Evolutionary conservation across 2,113 vertebrate species (phyloP).

Genomic region (Eolophus roseicapilla): DNA sequence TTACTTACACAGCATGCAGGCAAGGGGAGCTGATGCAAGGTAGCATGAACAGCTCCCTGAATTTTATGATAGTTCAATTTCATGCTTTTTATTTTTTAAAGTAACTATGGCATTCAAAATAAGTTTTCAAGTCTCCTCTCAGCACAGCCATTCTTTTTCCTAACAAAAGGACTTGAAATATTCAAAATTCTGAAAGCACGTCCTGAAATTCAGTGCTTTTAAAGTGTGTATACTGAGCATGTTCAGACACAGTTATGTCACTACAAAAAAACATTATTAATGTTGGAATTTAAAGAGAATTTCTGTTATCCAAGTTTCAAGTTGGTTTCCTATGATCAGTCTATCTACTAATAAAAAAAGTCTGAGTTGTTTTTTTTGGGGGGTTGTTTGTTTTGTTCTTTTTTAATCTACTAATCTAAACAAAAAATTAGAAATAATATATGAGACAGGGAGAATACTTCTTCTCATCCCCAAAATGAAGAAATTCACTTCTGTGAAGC

Average conservation of each 20-base stretch:
- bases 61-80: background rate
- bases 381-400: background rate
- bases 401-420: background rate
- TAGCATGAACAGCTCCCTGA: background rate
- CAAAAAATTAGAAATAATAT: background rate
- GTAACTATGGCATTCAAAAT: background rate
- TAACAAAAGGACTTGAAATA: background rate
- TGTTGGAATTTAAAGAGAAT: background rate
- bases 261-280: background rate
- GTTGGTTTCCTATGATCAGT: background rate
- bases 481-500: background rate
- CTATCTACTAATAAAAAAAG: background rate
- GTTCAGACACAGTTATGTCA: background rate
- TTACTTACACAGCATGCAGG: background rate
- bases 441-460: background rate
- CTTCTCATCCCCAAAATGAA: background rate
- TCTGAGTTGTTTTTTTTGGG: rapidly evolving
- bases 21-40: background rate
- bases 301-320: background rate
- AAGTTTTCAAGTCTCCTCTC: background rate
- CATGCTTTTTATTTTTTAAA: background rate
- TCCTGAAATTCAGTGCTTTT: background rate
- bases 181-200: background rate
- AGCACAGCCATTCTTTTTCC: background rate
- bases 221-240: background rate